These are phyloP conservation scores for Melanargia galathea DNA, from an alignment of 2,888 invertebrate genomes.

Conservation along the genomic window DNA sequence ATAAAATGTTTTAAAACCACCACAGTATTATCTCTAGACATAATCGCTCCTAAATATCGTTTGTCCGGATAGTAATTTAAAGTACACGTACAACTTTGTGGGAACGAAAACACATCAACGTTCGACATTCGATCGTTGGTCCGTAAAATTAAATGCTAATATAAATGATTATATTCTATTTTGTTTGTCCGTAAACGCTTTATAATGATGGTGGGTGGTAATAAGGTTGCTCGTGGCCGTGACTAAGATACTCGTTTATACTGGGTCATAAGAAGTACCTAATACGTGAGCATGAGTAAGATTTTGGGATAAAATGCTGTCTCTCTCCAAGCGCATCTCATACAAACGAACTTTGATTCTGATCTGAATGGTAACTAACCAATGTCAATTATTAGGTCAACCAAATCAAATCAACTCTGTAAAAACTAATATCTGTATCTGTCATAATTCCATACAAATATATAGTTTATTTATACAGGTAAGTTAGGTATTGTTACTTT, in stretches of 20 bases:
- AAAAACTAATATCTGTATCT: too few species aligned
- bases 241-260: slow-evolving; percentile 23
- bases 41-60: slow-evolving; percentile 43
- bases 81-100: slow-evolving; percentile 39
- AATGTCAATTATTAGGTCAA: too few species aligned
- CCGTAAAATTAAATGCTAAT: slow-evolving; percentile 81
- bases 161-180: slow-evolving; percentile 71
- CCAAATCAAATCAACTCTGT: too few species aligned
- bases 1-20: slow-evolving; percentile 33
- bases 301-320: background rate
- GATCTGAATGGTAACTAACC: too few species aligned
- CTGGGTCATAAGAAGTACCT: slow-evolving; percentile 4
- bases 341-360: too few species aligned
- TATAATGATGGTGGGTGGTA: slow-evolving; percentile 48
- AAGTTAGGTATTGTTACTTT: too few species aligned
- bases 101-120: slow-evolving; percentile 45
- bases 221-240: slow-evolving; percentile 68
- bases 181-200: slow-evolving; percentile 73
- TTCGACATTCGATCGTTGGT: slow-evolving; percentile 64
- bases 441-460: too few species aligned
- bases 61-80: slow-evolving; percentile 42
- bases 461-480: too few species aligned
- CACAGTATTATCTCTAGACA: slow-evolving; percentile 33
- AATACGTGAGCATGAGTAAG: background rate
- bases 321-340: too few species aligned